Percentiles rank a stretch among this genome's conserved stretches.
These are phyloP conservation scores for Acanthoscelides obtectus DNA, from an alignment of 2,888 invertebrate species.

Conservation along the genomic window DNA sequence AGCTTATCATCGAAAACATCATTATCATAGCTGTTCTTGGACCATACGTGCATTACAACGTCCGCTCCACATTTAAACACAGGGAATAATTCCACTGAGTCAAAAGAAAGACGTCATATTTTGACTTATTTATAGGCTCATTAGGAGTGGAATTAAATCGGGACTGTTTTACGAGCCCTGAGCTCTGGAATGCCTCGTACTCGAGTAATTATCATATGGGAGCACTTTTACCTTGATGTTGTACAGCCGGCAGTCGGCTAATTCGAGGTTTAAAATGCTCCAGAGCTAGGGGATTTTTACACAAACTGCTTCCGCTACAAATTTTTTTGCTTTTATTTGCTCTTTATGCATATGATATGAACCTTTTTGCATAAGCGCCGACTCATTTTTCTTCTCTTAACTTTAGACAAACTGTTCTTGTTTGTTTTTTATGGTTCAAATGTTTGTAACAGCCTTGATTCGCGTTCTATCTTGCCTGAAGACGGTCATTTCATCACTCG, in stretches of 20 bases:
- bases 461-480: too few species aligned
- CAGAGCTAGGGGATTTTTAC: background rate
- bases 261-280: background rate
- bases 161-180: constrained; percentile 4
- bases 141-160: constrained; percentile 12
- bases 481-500: too few species aligned
- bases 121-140: constrained; percentile 18
- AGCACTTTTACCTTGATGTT: background rate
- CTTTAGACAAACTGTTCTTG: too few species aligned
- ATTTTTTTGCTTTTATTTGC: background rate
- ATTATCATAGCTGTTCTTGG: too few species aligned
- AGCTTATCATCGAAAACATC: too few species aligned
- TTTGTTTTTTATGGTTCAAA: too few species aligned
- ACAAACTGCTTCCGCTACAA: background rate
- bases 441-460: too few species aligned
- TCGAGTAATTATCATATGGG: background rate
- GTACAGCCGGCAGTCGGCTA: background rate
- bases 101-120: constrained; percentile 9
- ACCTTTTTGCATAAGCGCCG: too few species aligned
- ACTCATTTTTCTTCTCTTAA: too few species aligned
- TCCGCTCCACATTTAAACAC: too few species aligned
- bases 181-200: background rate
- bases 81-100: too few species aligned
- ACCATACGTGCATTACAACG: too few species aligned
- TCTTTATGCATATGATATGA: background rate